Percentiles rank a stretch among this genome's conserved stretches.
phyloP scores from a whole-genome alignment of 2,888 invertebrate species.

The Pristionchus fissidentatus region DNA sequence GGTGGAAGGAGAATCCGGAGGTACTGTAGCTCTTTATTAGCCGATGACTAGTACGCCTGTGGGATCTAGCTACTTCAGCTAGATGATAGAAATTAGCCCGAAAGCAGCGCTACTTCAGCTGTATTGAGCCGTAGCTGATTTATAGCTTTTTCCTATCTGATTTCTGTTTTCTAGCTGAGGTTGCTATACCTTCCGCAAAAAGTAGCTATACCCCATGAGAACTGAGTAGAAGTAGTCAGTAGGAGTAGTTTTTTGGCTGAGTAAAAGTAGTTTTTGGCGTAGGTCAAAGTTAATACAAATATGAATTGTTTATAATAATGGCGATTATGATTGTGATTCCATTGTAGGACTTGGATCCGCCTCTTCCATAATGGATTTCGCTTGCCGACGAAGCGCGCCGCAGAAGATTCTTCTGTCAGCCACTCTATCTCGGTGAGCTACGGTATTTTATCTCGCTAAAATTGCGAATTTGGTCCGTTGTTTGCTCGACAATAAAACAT shows the following conservation, averaged over 20 bases:
- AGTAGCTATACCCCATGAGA: too few species aligned
- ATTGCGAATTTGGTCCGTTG: too few species aligned
- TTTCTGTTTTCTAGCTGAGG: too few species aligned
- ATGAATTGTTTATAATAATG: neutral
- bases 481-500: too few species aligned
- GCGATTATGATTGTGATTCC: neutral
- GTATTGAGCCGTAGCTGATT: too few species aligned
- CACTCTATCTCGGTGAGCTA: constrained; percentile 79
- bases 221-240: neutral
- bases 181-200: too few species aligned
- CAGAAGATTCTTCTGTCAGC: constrained; percentile 98
- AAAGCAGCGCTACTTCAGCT: too few species aligned
- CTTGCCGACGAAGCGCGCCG: constrained; percentile 68
- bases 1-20: constrained; percentile 80
- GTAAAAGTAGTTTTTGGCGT: neutral
- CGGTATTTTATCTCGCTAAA: too few species aligned
- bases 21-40: constrained; percentile 48
- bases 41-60: neutral
- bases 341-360: constrained; percentile 18
- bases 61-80: too few species aligned
- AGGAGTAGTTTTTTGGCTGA: neutral
- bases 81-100: too few species aligned
- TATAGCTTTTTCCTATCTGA: too few species aligned
- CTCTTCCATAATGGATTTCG: constrained; percentile 37
- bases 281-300: neutral